Base-by-base conservation (phyloP, 2,113 vertebrate genomes). In the Oophaga pumilio region DNA sequence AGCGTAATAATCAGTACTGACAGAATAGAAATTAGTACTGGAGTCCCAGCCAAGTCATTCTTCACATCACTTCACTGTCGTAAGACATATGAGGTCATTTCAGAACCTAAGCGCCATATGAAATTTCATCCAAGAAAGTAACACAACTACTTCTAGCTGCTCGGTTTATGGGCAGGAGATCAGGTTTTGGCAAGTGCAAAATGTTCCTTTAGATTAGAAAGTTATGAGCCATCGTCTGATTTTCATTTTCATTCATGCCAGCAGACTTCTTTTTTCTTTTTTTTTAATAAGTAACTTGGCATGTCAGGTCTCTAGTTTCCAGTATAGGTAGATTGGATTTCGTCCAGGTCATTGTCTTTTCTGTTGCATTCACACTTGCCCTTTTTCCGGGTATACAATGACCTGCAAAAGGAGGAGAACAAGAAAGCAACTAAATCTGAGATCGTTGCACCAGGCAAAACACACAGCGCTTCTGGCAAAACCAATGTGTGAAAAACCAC, bases 351-450 rank as follows among this genome's bases (percentile, higher is more conserved):
- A 85, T 85, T 85, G 84, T 85, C 73, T 78, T 85, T 52, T 18
- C 20, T 76, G 53, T 49, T 76, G 20, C 60, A 85, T 85, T 85
- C 84, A 76, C 84, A 85, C 84, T 74, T 85, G 56, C 53, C 73
- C 84, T 62, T 85, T 43, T 85, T 85, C 84, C 66, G 84, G 33
- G 84, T 85, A 43, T 85, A 85, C 71, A 85, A 85, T 85, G 84
- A 85, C 84, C 84, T 85, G 71, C 68, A 76, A 76, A 43, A 60
- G 53, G 59, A 64, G 57, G 57, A 64, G 62, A 83, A 68, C 60
- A 82, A 52, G 33, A 50, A 50, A 82, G 26, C 60, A 66, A 64
- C 57, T 52, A 13, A 53, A 52, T 60, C 28, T 69, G 81, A 69
- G 43, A 68, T 52, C 50, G 53, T 69, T 33, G n/a, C 60, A 82